Base-by-base conservation (phyloP, 2,888 invertebrate genomes). In the Epirrita christyi region DNA sequence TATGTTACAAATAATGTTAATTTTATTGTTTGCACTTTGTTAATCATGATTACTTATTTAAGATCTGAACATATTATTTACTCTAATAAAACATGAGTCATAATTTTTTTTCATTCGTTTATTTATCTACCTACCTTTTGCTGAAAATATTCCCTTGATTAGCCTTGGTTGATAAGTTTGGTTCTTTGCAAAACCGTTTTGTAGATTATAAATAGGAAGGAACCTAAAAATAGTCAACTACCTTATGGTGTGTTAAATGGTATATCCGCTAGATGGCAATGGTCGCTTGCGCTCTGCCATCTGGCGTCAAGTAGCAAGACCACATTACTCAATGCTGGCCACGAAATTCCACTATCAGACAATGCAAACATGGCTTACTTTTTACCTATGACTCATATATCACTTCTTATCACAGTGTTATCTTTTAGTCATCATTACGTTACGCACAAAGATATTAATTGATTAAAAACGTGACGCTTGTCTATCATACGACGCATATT, bases 221-320 rank as follows among this genome's bases (percentile, higher is more conserved):
- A 21, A 21, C 21, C 36, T 36, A 1, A 14, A 14, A 27, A n/a
- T 41, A 21, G 10, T 41, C 41, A 41, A 21, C 38, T 11, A 32
- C 13, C 14, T 44, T 8, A 4, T 10, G 27, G 11, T 49, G 47
- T 40, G 36, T 10, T 41, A 34, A 27, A 7, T 40, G 6, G 4
- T 9, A 7, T 42, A 14, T 27, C 10, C 28, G 21, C 7, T 21
- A 65, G 65, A 32, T 58, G 59, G 55, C 42, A 56, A 10, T 8
- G 6, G 11, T 50, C 10, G 21, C 8, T 41, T 27, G 5, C 54
- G 46, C 5, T 9, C 6, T 54, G 80, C 70, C 80, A 81, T 79
- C 85, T 85, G 6, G 61, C 57, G 67, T 51, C 14, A 64, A 80
- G 66, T 80, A 77, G 78, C 56, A 36, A 10, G n/a, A 55, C 49